Percentiles rank a stretch among this genome's conserved stretches.
These are phyloP conservation scores for Isotomurus palustris DNA, from an alignment of 2,888 invertebrate species.

Conservation along the genomic window DNA sequence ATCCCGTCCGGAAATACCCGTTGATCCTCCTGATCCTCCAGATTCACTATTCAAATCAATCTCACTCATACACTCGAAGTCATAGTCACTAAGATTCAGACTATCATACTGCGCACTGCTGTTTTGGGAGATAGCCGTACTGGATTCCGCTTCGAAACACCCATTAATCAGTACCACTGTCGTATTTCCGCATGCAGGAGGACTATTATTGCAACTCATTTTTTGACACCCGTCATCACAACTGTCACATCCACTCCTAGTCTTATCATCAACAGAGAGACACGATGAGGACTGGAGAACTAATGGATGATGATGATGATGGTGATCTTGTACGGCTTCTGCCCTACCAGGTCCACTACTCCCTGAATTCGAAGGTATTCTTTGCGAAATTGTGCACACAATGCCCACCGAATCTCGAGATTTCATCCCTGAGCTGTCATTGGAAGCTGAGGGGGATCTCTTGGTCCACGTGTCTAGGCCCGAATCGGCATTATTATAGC, in stretches of 20 bases:
- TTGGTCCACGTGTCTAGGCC: conserved; percentile 46
- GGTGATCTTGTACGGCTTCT: too few relatives aligned
- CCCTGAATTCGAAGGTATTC: conserved; percentile 23
- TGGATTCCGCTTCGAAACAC: conserved; percentile 25
- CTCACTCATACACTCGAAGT: conserved; percentile 46
- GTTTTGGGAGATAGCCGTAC: conserved; percentile 12
- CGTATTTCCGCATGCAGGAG: conserved; percentile 33
- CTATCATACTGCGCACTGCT: conserved; percentile 19
- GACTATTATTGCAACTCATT: conserved; percentile 2
- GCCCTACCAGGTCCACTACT: neutral
- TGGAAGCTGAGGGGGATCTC: conserved; percentile 12
- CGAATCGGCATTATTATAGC: conserved; percentile 41
- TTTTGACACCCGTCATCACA: conserved; percentile 1
- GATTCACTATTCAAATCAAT: conserved; percentile 46
- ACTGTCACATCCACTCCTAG: neutral
- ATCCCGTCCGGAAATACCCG: neutral
- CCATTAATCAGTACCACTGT: conserved; percentile 44
- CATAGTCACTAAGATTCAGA: conserved; percentile 32
- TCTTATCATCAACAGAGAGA: conserved; percentile 3
- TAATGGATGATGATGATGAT: too few relatives aligned
- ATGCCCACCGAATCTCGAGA: conserved; percentile 31
- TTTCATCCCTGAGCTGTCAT: neutral
- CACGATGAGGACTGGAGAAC: too few relatives aligned
- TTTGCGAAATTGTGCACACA: conserved; percentile 45
- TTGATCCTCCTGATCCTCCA: conserved; percentile 13